phyloP scores from a whole-genome alignment of 2,888 invertebrate species.

The Cheilosia vulpina region DNA sequence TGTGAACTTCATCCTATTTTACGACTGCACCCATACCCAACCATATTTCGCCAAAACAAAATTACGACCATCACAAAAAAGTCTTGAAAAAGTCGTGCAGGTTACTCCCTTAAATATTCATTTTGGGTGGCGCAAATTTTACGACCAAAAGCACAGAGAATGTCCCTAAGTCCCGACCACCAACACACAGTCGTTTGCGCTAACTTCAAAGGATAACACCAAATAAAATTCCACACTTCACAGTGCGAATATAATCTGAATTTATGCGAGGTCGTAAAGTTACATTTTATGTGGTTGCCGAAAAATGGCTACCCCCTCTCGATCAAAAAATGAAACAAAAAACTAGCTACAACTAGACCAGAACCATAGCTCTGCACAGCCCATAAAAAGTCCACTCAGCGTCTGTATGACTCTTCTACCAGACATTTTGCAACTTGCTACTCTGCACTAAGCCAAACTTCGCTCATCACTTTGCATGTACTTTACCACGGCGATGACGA shows the following conservation, averaged over 20 bases:
- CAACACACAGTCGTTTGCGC: conserved; percentile 22
- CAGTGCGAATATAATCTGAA: conserved; percentile 71
- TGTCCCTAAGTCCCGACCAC: conserved; percentile 22
- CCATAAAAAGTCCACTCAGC: conserved; percentile 55
- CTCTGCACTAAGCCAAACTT: conserved; percentile 47
- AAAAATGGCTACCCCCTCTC: conserved; percentile 42
- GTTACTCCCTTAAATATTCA: conserved; percentile 56
- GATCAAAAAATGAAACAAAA: conserved; percentile 14
- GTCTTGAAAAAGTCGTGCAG: conserved; percentile 33
- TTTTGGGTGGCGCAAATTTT: conserved; percentile 42
- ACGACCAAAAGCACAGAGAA: conserved; percentile 35
- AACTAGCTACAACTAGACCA: conserved; percentile 37
- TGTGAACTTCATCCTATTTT: neutral
- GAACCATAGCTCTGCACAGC: conserved; percentile 46
- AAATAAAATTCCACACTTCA: conserved; percentile 65
- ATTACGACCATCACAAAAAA: conserved; percentile 26
- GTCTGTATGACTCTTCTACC: neutral
- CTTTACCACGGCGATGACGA: conserved; percentile 52
- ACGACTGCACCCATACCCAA: conserved; percentile 4
- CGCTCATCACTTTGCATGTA: conserved; percentile 68
- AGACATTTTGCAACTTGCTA: conserved; percentile 51
- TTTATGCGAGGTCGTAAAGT: conserved; percentile 68
- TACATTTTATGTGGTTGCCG: conserved; percentile 68
- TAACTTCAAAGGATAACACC: conserved; percentile 57
- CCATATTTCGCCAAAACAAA: conserved; percentile 11